These are phyloP conservation scores for Endomychus coccineus DNA, from an alignment of 2,888 invertebrate species.

Conservation along the genomic window DNA sequence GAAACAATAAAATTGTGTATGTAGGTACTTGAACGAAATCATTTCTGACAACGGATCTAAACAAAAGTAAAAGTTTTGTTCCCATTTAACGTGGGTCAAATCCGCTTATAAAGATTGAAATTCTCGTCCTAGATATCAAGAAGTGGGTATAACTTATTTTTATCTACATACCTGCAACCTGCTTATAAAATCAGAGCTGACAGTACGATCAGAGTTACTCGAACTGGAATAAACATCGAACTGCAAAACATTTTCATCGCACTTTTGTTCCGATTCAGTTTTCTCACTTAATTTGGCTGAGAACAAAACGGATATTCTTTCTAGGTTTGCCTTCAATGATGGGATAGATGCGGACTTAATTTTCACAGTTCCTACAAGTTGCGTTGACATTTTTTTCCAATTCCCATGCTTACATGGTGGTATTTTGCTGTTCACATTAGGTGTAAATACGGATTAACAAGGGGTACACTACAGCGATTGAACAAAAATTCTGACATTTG, in stretches of 20 bases:
- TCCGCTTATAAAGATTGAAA: slow-evolving; percentile 27
- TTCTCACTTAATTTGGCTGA: slow-evolving; percentile 39
- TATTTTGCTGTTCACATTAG: too few species aligned
- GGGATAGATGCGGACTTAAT: slow-evolving; percentile 39
- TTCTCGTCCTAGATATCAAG: slow-evolving; percentile 2
- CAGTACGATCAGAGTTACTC: slow-evolving; percentile 33
- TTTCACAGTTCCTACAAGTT: slow-evolving; percentile 36
- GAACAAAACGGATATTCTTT: slow-evolving; percentile 40
- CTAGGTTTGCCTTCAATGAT: slow-evolving; percentile 37
- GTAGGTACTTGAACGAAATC: too few species aligned
- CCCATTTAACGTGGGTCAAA: slow-evolving; percentile 34
- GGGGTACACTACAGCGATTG: too few species aligned
- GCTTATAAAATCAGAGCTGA: slow-evolving; percentile 39
- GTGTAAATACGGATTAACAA: too few species aligned
- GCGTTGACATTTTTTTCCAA: slow-evolving; percentile 34
- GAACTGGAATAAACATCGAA: slow-evolving; percentile 37
- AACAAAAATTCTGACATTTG: too few species aligned
- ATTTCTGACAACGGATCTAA: slow-evolving; percentile 2
- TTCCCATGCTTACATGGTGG: slow-evolving; percentile 32
- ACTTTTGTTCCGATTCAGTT: slow-evolving; percentile 18
- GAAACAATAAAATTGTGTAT: too few species aligned
- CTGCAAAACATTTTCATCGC: slow-evolving; percentile 29
- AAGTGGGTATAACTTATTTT: slow-evolving; percentile 6
- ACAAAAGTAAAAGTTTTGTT: slow-evolving; percentile 35
- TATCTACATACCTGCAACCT: slow-evolving; percentile 39